phyloP scores from a whole-genome alignment of 2,797 vertebrate genomes.

The Melopsittacus undulatus region DNA sequence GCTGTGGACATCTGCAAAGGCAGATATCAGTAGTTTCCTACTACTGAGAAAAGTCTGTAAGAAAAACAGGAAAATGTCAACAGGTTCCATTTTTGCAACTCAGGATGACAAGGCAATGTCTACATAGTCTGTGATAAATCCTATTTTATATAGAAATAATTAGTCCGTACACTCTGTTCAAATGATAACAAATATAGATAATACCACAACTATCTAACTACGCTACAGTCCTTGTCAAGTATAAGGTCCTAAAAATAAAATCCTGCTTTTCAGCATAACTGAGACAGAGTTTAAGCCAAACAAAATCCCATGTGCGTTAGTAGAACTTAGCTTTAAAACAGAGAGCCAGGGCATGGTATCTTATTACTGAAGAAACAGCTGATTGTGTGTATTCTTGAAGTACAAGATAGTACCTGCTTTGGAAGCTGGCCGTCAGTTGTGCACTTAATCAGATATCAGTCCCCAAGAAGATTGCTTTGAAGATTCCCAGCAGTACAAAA shows the following conservation, averaged over 20 bases:
- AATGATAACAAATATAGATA: background rate
- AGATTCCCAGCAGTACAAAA: background rate
- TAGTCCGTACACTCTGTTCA: background rate
- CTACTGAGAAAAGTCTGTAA: slow-evolving; percentile 34
- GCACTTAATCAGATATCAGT: background rate
- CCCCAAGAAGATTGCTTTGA: background rate
- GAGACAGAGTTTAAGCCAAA: background rate
- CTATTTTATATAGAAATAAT: background rate
- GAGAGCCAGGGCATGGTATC: background rate
- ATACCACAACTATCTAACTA: background rate
- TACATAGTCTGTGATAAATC: background rate
- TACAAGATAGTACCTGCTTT: background rate
- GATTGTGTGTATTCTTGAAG: background rate
- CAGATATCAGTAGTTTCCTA: slow-evolving; percentile 50
- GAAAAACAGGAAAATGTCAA: slow-evolving; percentile 59
- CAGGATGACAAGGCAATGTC: slow-evolving; percentile 57
- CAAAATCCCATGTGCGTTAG: background rate
- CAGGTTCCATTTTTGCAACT: slow-evolving; percentile 46
- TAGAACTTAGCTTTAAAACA: background rate
- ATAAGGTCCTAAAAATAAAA: background rate
- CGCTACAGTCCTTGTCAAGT: background rate
- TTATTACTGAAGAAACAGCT: background rate
- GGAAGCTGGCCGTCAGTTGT: background rate
- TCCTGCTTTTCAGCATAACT: background rate
- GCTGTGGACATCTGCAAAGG: slow-evolving; percentile 20